A percentile compares a stretch with the other conserved stretches of the same genome.
Evolutionary conservation across 2,888 invertebrate species (phyloP).

Genomic region (Drosophila quasianomalipes): DNA sequence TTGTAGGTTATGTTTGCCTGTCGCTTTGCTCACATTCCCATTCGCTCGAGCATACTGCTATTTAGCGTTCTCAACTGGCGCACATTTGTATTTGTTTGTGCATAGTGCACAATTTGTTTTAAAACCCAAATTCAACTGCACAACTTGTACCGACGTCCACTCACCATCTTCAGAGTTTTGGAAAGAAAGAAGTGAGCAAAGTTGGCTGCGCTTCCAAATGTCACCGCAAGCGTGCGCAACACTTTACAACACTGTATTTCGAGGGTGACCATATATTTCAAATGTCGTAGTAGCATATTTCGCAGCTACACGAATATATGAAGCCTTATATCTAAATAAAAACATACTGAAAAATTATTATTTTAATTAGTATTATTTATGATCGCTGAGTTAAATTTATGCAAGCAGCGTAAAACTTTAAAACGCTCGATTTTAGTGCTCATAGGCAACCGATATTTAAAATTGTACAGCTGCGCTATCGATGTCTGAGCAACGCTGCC

Average conservation of each 20-base stretch:
- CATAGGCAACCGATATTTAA: neutral
- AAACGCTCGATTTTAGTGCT: neutral
- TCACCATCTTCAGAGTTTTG: slow-evolving; percentile 84
- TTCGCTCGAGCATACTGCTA: slow-evolving; percentile 12
- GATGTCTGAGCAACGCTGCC: neutral
- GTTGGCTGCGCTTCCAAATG: slow-evolving; percentile 71
- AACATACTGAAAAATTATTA: neutral
- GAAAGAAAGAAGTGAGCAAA: slow-evolving; percentile 84
- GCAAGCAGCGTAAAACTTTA: neutral
- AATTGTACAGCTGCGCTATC: neutral
- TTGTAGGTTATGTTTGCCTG: slow-evolving; percentile 68
- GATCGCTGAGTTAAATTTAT: neutral
- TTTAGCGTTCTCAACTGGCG: slow-evolving; percentile 12
- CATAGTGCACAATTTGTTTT: slow-evolving; percentile 14
- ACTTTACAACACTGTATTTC: slow-evolving; percentile 29
- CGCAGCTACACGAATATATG: neutral
- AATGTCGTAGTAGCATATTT: no score
- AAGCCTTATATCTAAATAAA: neutral
- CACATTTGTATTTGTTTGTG: slow-evolving; percentile 22
- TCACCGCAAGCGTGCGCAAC: slow-evolving; percentile 3
- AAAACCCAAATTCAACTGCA: slow-evolving; percentile 46
- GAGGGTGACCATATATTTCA: slow-evolving; percentile 25
- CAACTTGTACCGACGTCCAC: slow-evolving; percentile 77
- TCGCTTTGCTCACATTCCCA: slow-evolving; percentile 63
- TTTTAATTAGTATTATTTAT: neutral